Evolutionary conservation across 2,113 vertebrate genomes (phyloP), one percentile per base, ranked within the genome.

Genomic region (Apaloderma vittatum): DNA sequence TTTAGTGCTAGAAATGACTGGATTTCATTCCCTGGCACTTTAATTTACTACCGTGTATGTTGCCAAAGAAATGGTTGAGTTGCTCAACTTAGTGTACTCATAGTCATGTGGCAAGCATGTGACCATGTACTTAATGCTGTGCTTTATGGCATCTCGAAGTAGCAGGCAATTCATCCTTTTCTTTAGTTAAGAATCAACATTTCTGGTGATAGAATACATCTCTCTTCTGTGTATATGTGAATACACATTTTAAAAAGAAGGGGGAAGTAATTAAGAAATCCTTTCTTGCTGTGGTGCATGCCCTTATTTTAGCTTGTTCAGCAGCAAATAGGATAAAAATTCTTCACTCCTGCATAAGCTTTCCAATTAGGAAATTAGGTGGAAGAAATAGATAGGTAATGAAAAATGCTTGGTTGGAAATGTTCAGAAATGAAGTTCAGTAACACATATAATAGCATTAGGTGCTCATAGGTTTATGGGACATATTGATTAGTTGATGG

Each of bases 341-440:
- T 74, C 67, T 94, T 71, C 43, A 49, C 17, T 65, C 15, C 37
- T 82, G 43, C 12, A 6, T 68, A 29, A 74, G 15, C 37, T 30
- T 46, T 82, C 20, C 43, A 32, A 77, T 74, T 90, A 95, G 78
- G 36, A 86, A 92, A 94, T 85, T 89, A 95, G 87, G 81, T 77
- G 20, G 88, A 93, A 79, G 49, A 90, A 92, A 81, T 61, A 20
- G 57, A 36, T 67, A 84, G 34, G 86, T 83, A 95, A 94, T 95
- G 63, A 96, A 97, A 94, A 94, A 93, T 77, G 36, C 43, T 83
- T 95, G 67, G 37, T 74, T 96, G 58, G 58, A 88, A 88, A 97
- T 90, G 11, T 91, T 86, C 82, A 58, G 48, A 71, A 94, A 57
- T 94, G n/a, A 86, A 96, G 77, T 96, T 24, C 68, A 84, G 66